Evolutionary conservation across 2,888 invertebrate genomes (phyloP), one percentile per base, ranked within the genome.

Genomic region (Baccha elongata): DNA sequence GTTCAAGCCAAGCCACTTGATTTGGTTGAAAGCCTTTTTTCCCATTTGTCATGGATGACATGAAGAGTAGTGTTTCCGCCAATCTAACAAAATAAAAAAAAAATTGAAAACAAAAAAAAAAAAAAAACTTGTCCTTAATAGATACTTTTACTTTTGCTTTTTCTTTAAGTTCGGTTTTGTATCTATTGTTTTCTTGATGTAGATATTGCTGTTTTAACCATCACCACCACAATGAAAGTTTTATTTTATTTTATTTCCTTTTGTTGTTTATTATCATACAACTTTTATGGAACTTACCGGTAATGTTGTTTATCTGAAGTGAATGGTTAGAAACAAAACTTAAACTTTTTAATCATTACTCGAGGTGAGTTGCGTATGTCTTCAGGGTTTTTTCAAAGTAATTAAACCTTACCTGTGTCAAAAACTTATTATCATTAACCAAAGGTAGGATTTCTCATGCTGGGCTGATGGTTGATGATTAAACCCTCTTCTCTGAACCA

Each of bases 21-120:
- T 53, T 53, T 44, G 29, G 53, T 42, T 32, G 40, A 48, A 21
- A 48, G 44, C n/a, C 65, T 67, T 67, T 67, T 35, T 58, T 44
- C 35, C 62, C 32, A 80, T 73, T 74, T 72, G 80, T 80, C 80
- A 80, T 65, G 79, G 68, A 74, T 80, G 74, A 80, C 68, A 80
- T 73, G 37, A 42, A 65, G 64, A 65, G 44, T 46, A 80, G 64
- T 52, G 58, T 69, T 80, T 80, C 69, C 80, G 75, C 74, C 55
- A 69, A 50, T 64, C 69, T 35, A 44, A 60, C 17, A 42, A 79
- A 73, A 29, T 0, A 53, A 71, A 62, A 52, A 35, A 37, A 37
- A 29, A 15, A 52, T 29, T 15, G 32, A 50, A 35, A n/a, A 53
- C 7, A 53, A 53, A 44, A 23, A 11, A 10, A 44, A 48, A 26